Percentiles rank a stretch among this genome's conserved stretches.
Conservation (phyloP, 2,113 vertebrate genomes). For the Psilopsiagon aurifrons region DNA sequence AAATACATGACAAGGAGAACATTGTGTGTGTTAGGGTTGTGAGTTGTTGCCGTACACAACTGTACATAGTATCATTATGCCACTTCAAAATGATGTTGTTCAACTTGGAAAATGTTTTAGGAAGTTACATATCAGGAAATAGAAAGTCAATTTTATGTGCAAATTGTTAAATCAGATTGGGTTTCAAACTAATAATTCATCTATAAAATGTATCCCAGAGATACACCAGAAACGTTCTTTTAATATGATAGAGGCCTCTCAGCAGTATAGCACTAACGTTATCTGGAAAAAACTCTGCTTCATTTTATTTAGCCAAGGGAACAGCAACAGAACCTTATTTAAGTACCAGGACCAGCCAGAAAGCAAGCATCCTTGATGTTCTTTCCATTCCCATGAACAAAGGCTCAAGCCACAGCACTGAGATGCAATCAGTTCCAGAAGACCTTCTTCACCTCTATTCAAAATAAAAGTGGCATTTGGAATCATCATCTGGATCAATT, state of each 20-base stretch:
- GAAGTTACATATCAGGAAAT: not conserved
- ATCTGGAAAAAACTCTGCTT: not conserved
- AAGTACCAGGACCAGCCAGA: not conserved
- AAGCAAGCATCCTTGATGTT: not conserved
- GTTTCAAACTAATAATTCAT: not conserved
- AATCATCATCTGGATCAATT: not conserved
- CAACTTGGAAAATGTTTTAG: not conserved
- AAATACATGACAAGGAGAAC: not conserved
- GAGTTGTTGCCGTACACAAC: not conserved
- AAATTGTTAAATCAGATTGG: not conserved
- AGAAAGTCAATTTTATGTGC: not conserved
- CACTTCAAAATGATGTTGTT: not conserved
- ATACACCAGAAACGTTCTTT: not conserved
- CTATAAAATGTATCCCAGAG: not conserved
- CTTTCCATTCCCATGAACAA: slow-evolving; percentile 4
- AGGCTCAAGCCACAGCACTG: not conserved
- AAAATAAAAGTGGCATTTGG: not conserved
- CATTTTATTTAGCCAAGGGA: not conserved
- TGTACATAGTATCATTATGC: not conserved
- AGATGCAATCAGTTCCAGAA: not conserved
- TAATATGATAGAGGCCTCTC: not conserved
- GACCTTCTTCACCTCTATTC: not conserved
- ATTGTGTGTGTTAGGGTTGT: not conserved
- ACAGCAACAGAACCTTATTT: not conserved
- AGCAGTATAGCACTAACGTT: not conserved